phyloP scores from a whole-genome alignment of 2,888 invertebrate genomes.

The Plebejus argus region DNA sequence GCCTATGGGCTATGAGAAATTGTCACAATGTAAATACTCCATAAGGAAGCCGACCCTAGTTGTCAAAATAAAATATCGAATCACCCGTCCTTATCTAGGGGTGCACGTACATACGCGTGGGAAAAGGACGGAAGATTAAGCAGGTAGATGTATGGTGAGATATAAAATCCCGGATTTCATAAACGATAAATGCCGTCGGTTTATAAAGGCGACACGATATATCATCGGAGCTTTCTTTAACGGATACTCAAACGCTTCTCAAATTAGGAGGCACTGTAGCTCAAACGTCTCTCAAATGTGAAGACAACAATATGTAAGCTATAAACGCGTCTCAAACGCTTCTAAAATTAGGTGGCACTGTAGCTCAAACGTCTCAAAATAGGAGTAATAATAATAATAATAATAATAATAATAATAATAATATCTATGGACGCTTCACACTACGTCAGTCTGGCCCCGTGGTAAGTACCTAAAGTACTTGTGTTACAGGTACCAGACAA shows the following conservation, averaged over 20 bases:
- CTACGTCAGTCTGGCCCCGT: too few species aligned
- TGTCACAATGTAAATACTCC: slow-evolving; percentile 28
- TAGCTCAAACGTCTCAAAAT: too few species aligned
- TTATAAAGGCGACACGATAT: slow-evolving; percentile 42
- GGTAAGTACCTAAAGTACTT: too few species aligned
- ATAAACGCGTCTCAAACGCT: too few species aligned
- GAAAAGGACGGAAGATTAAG: slow-evolving; percentile 31
- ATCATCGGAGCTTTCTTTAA: slow-evolving; percentile 30
- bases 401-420: too few species aligned
- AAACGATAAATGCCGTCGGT: slow-evolving; percentile 43
- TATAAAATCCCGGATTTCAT: slow-evolving; percentile 49
- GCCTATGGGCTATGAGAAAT: slow-evolving; percentile 22
- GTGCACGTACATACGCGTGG: neutral
- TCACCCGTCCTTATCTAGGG: slow-evolving; percentile 13
- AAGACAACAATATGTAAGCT: too few species aligned
- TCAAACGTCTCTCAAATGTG: neutral
- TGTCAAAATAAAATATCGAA: slow-evolving; percentile 25
- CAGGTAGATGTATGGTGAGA: slow-evolving; percentile 45
- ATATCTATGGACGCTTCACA: too few species aligned
- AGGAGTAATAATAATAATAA: too few species aligned
- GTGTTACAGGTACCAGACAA: too few species aligned
- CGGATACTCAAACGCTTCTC: neutral
- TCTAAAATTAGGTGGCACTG: too few species aligned
- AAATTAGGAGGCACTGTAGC: neutral
- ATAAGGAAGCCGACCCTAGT: slow-evolving; percentile 30